phyloP scores from a whole-genome alignment of 2,888 invertebrate genomes.

The Troglohyphantes excavatus region DNA sequence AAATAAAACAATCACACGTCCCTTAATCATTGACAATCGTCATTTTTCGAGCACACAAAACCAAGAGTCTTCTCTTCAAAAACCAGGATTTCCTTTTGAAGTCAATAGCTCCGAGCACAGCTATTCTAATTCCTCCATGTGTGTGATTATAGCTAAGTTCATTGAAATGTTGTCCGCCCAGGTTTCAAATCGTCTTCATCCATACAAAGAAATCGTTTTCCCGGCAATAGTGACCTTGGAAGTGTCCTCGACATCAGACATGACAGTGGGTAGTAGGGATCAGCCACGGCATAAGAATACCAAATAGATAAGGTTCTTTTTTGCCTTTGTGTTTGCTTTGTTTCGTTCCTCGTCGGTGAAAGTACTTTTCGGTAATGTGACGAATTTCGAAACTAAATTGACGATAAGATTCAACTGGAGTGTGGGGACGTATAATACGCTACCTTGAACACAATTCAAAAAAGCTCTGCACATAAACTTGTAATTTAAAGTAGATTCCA shows the following conservation, averaged over 20 bases:
- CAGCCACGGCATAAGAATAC: conserved; percentile 22
- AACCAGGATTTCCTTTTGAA: conserved; percentile 20
- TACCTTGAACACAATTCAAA: too few species aligned
- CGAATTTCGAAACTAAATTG: conserved; percentile 19
- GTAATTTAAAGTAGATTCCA: too few species aligned
- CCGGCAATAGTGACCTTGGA: conserved; percentile 57
- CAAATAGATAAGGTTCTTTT: conserved; percentile 1
- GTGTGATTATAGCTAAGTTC: conserved; percentile 22
- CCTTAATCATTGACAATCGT: neutral
- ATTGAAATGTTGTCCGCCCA: conserved; percentile 19
- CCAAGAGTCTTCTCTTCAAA: neutral
- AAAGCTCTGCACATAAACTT: too few species aligned
- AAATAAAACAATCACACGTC: too few species aligned
- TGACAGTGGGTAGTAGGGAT: conserved; percentile 58
- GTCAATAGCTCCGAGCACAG: neutral
- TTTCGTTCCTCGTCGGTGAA: conserved; percentile 46
- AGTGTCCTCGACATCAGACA: conserved; percentile 40
- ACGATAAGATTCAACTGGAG: neutral
- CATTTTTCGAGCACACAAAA: neutral
- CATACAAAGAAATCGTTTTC: conserved; percentile 34
- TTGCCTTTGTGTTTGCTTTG: neutral
- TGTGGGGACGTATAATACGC: too few species aligned
- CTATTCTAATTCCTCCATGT: conserved; percentile 18
- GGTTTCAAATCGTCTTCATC: conserved; percentile 37
- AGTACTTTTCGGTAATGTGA: conserved; percentile 44